These are phyloP conservation scores for Apus apus DNA, from an alignment of 2,113 vertebrate species.

Conservation along the genomic window DNA sequence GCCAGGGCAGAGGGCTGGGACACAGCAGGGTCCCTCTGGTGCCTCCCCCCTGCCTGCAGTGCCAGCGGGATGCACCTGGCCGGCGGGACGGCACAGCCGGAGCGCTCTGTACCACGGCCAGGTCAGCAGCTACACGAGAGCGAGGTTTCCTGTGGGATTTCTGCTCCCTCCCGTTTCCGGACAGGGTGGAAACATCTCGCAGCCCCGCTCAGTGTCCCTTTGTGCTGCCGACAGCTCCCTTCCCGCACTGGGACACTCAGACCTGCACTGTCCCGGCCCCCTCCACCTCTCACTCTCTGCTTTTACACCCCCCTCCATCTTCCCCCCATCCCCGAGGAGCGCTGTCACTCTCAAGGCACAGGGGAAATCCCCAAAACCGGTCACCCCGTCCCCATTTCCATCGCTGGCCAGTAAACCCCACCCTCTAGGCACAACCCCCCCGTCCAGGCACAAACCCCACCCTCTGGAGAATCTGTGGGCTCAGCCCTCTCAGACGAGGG, in stretches of 20 bases:
- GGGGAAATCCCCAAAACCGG: background rate
- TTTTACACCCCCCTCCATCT: background rate
- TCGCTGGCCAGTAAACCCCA: background rate
- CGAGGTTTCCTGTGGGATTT: constrained; percentile 53
- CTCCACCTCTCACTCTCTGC: background rate
- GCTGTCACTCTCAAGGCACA: background rate
- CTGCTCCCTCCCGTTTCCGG: constrained; percentile 38
- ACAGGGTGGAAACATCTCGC: background rate
- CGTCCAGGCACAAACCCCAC: background rate
- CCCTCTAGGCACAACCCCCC: rapidly evolving
- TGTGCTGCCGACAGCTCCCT: background rate
- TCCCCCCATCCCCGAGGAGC: background rate
- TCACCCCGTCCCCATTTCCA: background rate
- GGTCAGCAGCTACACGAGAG: background rate
- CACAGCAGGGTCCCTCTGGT: background rate
- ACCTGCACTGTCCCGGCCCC: background rate
- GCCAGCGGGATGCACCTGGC: constrained; percentile 45
- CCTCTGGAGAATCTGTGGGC: background rate
- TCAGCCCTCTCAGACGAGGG: background rate
- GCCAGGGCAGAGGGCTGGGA: background rate
- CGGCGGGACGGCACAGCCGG: rapidly evolving
- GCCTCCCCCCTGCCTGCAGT: rapidly evolving
- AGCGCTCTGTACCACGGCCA: background rate
- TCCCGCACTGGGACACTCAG: background rate
- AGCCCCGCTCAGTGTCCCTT: background rate